A percentile compares a stretch with the other conserved stretches of the same genome.
phyloP scores from a whole-genome alignment of 2,797 vertebrate genomes.

The Pteronotus mesoamericanus region DNA sequence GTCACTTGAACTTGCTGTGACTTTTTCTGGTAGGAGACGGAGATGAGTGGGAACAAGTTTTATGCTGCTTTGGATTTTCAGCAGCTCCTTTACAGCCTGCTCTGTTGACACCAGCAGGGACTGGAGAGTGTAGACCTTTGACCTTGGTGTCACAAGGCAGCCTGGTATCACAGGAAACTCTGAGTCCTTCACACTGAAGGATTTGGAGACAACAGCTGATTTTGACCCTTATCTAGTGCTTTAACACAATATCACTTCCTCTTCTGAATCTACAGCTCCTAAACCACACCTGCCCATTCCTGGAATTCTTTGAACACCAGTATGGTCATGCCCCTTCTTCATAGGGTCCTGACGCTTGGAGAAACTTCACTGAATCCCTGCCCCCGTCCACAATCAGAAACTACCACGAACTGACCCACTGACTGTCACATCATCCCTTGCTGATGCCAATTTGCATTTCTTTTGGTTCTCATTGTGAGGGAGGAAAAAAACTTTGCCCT shows the following conservation, averaged over 20 bases:
- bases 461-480: background rate
- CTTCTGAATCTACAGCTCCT: background rate
- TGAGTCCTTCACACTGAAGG: background rate
- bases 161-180: background rate
- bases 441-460: background rate
- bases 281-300: background rate
- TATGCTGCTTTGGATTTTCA: background rate
- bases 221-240: background rate
- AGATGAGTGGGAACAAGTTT: background rate
- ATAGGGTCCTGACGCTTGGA: background rate
- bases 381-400: background rate
- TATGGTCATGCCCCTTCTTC: background rate
- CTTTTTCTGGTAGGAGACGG: background rate
- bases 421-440: background rate
- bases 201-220: background rate
- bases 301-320: background rate
- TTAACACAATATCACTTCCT: background rate
- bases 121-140: background rate
- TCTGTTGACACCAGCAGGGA: too few relatives aligned
- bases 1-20: background rate
- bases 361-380: background rate
- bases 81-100: background rate
- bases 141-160: background rate
- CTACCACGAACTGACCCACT: background rate
- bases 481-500: background rate